A percentile compares a stretch with the other conserved stretches of the same genome.
Conservation (phyloP, 2,888 invertebrate species). For the Zelleria hepariella region DNA sequence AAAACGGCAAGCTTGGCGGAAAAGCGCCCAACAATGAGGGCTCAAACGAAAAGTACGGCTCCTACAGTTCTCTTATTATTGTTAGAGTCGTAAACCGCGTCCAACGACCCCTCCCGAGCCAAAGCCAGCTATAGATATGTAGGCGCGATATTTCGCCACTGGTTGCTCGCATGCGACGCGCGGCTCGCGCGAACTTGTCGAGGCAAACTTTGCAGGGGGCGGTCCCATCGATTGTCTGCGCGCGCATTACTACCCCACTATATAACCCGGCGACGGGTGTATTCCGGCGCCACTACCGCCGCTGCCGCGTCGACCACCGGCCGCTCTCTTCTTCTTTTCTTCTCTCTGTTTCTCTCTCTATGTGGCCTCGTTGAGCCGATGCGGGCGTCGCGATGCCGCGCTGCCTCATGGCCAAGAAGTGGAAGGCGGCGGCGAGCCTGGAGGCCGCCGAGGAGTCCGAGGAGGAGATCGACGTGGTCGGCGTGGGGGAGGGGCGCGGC, state of each 20-base stretch:
- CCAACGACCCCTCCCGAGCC: background rate
- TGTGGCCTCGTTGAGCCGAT: constrained; percentile 70
- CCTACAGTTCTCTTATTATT: background rate
- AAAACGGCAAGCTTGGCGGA: background rate
- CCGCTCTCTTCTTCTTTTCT: constrained; percentile 69
- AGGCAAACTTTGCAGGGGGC: constrained; percentile 10
- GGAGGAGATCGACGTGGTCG: constrained; percentile 91
- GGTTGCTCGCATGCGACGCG: constrained; percentile 55
- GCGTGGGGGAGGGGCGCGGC: constrained; percentile 80
- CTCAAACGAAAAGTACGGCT: background rate
- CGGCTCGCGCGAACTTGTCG: constrained; percentile 19
- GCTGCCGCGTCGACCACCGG: constrained; percentile 31
- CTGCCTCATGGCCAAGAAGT: constrained; percentile 96
- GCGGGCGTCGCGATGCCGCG: constrained; percentile 86
- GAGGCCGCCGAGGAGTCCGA: constrained; percentile 76
- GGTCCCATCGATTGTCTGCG: constrained; percentile 54
- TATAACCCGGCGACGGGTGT: constrained; percentile 62
- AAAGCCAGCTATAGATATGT: constrained; percentile 9
- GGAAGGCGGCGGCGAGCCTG: constrained; percentile 80
- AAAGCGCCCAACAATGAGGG: background rate
- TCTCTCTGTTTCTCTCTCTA: constrained; percentile 69
- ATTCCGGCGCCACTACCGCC: constrained; percentile 66
- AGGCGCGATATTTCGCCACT: constrained; percentile 31
- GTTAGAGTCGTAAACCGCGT: background rate
- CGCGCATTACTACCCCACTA: constrained; percentile 55